Conservation (phyloP, 2,113 vertebrate genomes). For the Phalacrocorax aristotelis region DNA sequence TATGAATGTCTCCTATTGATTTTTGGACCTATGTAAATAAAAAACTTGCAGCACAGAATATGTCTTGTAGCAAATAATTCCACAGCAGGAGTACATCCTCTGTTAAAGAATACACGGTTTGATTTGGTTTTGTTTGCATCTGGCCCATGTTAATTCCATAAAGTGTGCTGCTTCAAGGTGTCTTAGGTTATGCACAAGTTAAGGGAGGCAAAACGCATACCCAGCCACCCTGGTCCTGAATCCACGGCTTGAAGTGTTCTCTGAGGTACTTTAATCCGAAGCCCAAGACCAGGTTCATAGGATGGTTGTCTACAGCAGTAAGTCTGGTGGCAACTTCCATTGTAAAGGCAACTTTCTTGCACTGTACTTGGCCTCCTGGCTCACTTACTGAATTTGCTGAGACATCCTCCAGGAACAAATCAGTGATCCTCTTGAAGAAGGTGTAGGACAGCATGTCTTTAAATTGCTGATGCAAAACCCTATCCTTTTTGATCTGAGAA, state of each 20-base stretch:
- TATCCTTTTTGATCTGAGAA: constrained; percentile 69
- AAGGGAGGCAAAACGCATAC: constrained; percentile 65
- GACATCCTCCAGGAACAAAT: constrained; percentile 33
- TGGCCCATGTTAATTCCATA: neutral
- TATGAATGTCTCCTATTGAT: neutral
- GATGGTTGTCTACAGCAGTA: constrained; percentile 70
- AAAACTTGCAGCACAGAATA: neutral
- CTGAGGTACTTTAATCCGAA: constrained; percentile 83
- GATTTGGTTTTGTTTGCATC: neutral
- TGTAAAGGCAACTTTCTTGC: constrained; percentile 75
- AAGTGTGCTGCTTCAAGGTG: neutral
- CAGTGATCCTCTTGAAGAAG: constrained; percentile 69
- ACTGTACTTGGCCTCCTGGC: neutral
- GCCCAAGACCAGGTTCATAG: constrained; percentile 75
- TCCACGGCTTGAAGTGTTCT: constrained; percentile 79
- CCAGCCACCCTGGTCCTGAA: constrained; percentile 78
- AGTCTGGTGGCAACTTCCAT: constrained; percentile 80
- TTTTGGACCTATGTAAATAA: neutral
- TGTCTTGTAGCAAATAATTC: neutral
- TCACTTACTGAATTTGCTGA: neutral
- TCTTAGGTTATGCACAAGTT: neutral
- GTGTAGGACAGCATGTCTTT: constrained; percentile 60
- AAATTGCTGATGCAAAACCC: neutral
- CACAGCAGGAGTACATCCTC: neutral
- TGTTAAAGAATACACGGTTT: neutral